Base-by-base conservation (phyloP, 1,140 invertebrate genomes). In the Spodoptera litura region DNA sequence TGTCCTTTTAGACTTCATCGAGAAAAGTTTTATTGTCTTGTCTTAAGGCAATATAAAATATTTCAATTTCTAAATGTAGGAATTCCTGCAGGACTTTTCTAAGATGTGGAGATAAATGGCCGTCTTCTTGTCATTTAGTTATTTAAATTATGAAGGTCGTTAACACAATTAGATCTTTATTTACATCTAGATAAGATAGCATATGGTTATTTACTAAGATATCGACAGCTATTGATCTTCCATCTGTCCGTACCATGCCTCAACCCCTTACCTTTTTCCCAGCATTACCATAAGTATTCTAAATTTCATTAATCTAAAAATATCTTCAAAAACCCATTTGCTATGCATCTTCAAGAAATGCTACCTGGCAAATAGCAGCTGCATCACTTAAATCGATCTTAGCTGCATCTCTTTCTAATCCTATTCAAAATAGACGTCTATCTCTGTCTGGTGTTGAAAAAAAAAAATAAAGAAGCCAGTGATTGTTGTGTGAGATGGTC, bases 351-450 rank as follows among this genome's bases (percentile, higher is more conserved):
- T 80, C 71, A 83, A 87, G 79, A 81, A 82, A 78, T 38, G 80
- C 89, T 91, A 92, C 89, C 88, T 92, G 90, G 74, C 25, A 61
- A 79, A 76, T 68, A 84, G 82, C 89, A 91, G 90, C 90, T 91
- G 90, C 85, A 75, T 79, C 78, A 84, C 66, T 91, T 85, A 89
- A 87, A 89, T 88, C 89, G 87, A 90, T 90, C 81, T 77, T 71
- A 76, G 55, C 56, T 80, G 58, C 72, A 52, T 90, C 88, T 80
- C 79, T 81, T 68, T 89, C 80, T 82, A 49, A 76, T 78, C 53
- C 20, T 25, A 31, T n/a, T 15, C 3, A 59, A 51, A 78, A 61
- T 80, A 44, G 66, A 80, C 77, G 12, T 78, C 56, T 82, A 51
- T 87, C 86, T 62, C 73, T 80, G 49, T 88, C 74, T 79, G 79